These are phyloP conservation scores for Pyxicephalus adspersus DNA, from an alignment of 2,113 vertebrate genomes.

Conservation along the genomic window DNA sequence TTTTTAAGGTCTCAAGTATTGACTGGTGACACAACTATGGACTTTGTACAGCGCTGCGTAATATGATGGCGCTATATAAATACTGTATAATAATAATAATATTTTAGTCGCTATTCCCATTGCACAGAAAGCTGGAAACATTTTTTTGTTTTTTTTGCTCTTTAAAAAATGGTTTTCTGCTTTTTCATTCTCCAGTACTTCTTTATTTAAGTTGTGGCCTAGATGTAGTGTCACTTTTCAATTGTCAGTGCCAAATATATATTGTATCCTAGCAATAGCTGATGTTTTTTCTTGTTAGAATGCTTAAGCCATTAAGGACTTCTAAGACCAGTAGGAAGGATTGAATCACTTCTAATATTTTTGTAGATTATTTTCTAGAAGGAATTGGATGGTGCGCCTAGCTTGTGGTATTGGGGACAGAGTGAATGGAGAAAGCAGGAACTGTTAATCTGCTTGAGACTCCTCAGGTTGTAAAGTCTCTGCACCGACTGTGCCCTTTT, in stretches of 20 bases:
- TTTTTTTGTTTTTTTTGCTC: too few species aligned
- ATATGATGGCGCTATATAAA: too few species aligned
- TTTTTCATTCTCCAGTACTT: too few species aligned
- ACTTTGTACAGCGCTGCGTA: too few species aligned
- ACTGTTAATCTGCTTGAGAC: slow-evolving; percentile 27
- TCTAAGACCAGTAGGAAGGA: slow-evolving; percentile 11
- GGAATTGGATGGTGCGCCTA: slow-evolving; percentile 1
- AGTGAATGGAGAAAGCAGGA: slow-evolving; percentile 30
- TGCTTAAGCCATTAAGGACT: slow-evolving; percentile 14
- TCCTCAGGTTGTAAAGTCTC: slow-evolving; percentile 35
- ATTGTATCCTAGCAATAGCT: neutral
- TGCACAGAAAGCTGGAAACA: too few species aligned
- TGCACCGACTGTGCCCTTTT: slow-evolving; percentile 6
- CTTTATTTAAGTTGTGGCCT: too few species aligned
- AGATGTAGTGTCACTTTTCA: neutral
- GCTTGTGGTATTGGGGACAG: slow-evolving; percentile 1
- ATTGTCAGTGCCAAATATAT: neutral
- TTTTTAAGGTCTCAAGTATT: too few species aligned
- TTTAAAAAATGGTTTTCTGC: too few species aligned
- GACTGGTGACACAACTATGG: too few species aligned
- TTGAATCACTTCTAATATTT: slow-evolving; percentile 14
- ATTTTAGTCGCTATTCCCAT: too few species aligned
- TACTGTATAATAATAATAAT: too few species aligned
- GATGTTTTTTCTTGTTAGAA: neutral
- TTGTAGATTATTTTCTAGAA: slow-evolving; percentile 1